These are phyloP conservation scores for Eucera pruinosa DNA, from an alignment of 2,888 invertebrate species.

Conservation along the genomic window DNA sequence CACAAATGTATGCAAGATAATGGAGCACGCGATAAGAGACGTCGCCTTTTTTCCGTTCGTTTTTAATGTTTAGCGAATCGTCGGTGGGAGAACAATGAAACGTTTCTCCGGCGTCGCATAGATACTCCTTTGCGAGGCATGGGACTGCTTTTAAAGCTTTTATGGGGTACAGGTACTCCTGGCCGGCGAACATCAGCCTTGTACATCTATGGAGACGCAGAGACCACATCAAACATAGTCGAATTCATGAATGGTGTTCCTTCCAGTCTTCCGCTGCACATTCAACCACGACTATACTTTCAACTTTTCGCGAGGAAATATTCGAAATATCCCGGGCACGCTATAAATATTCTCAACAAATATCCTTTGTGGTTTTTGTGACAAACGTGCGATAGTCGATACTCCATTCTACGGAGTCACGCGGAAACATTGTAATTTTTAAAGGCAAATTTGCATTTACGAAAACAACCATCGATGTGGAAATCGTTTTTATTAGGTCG, in stretches of 20 bases:
- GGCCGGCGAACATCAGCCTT: constrained; percentile 14
- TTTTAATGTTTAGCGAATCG: constrained; percentile 42
- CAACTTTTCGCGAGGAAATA: constrained; percentile 1
- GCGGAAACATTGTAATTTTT: too few relatives aligned
- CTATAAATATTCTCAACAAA: not conserved
- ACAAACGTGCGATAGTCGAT: too few relatives aligned
- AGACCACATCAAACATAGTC: constrained; percentile 10
- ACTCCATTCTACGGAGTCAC: too few relatives aligned
- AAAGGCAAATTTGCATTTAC: too few relatives aligned
- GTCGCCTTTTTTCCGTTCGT: not conserved
- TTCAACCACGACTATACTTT: constrained; percentile 24
- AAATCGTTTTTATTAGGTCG: too few relatives aligned
- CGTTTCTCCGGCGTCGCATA: constrained; percentile 25
- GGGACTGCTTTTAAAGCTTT: constrained; percentile 62
- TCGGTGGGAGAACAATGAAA: constrained; percentile 37
- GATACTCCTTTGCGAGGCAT: constrained; percentile 48
- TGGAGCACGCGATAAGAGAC: not conserved
- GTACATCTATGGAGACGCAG: constrained; percentile 2
- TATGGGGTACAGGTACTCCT: constrained; percentile 45
- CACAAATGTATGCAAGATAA: constrained; percentile 7
- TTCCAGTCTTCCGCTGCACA: constrained; percentile 5
- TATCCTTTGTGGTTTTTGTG: not conserved
- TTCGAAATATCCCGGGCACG: not conserved
- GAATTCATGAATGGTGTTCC: constrained; percentile 21
- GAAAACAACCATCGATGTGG: too few relatives aligned